phyloP scores from a whole-genome alignment of 2,888 invertebrate genomes.

The Diarsia mendica region DNA sequence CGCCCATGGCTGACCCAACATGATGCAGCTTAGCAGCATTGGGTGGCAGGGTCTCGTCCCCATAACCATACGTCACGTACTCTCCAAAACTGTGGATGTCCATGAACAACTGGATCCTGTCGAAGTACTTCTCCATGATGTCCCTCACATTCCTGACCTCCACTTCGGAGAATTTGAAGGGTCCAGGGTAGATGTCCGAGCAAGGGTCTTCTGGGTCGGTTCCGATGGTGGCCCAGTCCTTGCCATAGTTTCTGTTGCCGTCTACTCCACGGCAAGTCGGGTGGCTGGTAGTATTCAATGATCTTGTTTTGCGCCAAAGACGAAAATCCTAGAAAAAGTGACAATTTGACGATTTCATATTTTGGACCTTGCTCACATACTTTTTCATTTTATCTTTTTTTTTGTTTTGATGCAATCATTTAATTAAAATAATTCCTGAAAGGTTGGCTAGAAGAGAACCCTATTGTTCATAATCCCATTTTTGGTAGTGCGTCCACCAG shows the following conservation, averaged over 20 bases:
- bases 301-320: constrained; percentile 92
- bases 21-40: constrained; percentile 77
- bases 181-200: constrained; percentile 90
- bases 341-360: not conserved
- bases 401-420: not conserved
- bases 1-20: constrained; percentile 75
- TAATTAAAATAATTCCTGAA: not conserved
- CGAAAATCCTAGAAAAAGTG: constrained; percentile 79
- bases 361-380: not conserved
- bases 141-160: constrained; percentile 91
- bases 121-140: constrained; percentile 85
- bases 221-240: constrained; percentile 90
- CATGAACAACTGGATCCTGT: constrained; percentile 91
- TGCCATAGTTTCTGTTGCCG: constrained; percentile 93
- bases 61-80: constrained; percentile 81
- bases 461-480: not conserved
- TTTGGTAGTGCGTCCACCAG: not conserved
- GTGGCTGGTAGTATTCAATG: constrained; percentile 69
- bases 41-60: constrained; percentile 78
- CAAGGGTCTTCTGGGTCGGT: constrained; percentile 86
- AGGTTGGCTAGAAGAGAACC: no score
- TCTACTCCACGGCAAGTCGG: constrained; percentile 91
- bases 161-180: constrained; percentile 90
- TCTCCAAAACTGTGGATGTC: constrained; percentile 93
- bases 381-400: not conserved